Evolutionary conservation across 1,140 invertebrate genomes (phyloP).

Genomic region (Antheraea pernyi): DNA sequence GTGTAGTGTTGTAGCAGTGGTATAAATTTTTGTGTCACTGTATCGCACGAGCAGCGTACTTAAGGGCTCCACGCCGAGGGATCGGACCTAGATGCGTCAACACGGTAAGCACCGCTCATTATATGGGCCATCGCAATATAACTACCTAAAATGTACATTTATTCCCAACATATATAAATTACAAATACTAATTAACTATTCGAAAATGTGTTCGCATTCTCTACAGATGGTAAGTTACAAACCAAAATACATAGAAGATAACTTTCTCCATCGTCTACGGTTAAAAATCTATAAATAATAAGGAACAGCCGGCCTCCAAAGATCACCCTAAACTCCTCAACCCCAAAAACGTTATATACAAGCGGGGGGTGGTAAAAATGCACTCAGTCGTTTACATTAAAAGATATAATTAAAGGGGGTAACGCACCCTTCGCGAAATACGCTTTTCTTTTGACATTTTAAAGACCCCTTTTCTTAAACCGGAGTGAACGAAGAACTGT

Average conservation of each 20-base stretch:
- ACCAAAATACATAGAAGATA: neutral
- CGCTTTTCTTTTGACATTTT: slow-evolving; percentile 75
- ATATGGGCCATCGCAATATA: no score
- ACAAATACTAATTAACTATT: no score
- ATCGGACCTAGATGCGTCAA: no score
- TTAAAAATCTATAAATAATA: slow-evolving; percentile 11
- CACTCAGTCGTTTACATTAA: slow-evolving; percentile 71
- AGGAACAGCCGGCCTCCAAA: neutral
- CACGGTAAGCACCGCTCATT: no score
- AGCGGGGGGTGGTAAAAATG: slow-evolving; percentile 67
- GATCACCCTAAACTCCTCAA: slow-evolving; percentile 15
- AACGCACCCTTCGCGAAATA: slow-evolving; percentile 59
- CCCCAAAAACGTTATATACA: slow-evolving; percentile 40
- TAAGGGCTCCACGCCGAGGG: no score
- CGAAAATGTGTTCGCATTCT: no score
- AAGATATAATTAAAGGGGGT: slow-evolving; percentile 75
- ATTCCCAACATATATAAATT: no score
- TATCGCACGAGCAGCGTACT: no score
- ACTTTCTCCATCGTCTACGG: neutral
- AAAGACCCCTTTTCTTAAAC: slow-evolving; percentile 66
- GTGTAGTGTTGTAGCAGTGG: no score
- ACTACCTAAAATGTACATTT: no score
- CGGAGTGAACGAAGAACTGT: slow-evolving; percentile 27
- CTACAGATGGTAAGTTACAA: no score
- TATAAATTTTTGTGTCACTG: no score